These are phyloP conservation scores for Drosophila orena DNA, from an alignment of 1,140 invertebrate genomes.

Conservation along the genomic window DNA sequence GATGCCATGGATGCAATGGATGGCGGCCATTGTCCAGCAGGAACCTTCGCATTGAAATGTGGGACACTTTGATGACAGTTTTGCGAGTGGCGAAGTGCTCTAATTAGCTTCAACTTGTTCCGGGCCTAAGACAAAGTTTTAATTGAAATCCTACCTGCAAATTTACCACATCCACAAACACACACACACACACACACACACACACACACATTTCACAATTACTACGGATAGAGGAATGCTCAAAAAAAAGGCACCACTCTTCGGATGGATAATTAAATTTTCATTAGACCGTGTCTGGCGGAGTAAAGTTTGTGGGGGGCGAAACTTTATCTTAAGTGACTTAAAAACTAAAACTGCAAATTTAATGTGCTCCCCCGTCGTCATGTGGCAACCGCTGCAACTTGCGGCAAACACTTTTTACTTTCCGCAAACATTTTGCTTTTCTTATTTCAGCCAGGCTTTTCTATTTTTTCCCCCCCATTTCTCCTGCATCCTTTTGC, in stretches of 20 bases:
- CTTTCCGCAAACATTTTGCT: slow-evolving; percentile 75
- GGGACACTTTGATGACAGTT: slow-evolving; percentile 47
- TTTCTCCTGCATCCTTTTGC: slow-evolving; percentile 45
- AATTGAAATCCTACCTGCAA: slow-evolving; percentile 65
- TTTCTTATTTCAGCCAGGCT: slow-evolving; percentile 17
- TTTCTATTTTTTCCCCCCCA: neutral
- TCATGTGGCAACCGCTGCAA: slow-evolving; percentile 55
- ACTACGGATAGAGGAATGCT: slow-evolving; percentile 17
- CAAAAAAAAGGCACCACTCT: slow-evolving; percentile 22
- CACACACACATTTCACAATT: slow-evolving; percentile 43
- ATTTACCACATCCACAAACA: slow-evolving; percentile 27
- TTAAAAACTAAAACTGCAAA: slow-evolving; percentile 79
- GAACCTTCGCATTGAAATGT: slow-evolving; percentile 22
- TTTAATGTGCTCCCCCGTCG: slow-evolving; percentile 73
- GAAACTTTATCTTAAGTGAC: slow-evolving; percentile 76
- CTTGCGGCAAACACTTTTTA: slow-evolving; percentile 77
- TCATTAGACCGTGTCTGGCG: slow-evolving; percentile 58
- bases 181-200: slow-evolving; percentile 26
- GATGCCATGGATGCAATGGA: too few species aligned
- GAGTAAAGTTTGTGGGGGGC: slow-evolving; percentile 34
- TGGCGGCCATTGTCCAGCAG: slow-evolving; percentile 42
- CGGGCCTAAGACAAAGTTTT: slow-evolving; percentile 53
- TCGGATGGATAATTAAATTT: slow-evolving; percentile 73
- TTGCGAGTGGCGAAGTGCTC: slow-evolving; percentile 17
- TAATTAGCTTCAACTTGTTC: slow-evolving; percentile 58